Base-by-base conservation (phyloP, 2,888 invertebrate genomes). In the Ormyrus nitidulus region DNA sequence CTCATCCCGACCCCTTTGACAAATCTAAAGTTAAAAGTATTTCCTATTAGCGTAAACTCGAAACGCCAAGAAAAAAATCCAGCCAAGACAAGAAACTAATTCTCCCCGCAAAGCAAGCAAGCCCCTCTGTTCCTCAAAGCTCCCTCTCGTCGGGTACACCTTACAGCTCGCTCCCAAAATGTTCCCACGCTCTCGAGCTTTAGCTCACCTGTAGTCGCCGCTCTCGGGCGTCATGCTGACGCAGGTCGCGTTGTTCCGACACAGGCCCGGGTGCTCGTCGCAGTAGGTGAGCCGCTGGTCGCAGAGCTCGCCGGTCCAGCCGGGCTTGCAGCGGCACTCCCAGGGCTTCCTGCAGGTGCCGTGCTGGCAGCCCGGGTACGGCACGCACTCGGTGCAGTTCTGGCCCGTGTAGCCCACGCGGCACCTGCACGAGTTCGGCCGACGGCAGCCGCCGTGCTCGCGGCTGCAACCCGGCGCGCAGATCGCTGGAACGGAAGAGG, bases 241-340 rank as follows among this genome's bases (percentile, higher is more conserved):
- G 89, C 98, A 98, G 86, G 94, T 95, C 0, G 95, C 96, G 5
- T 94, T 95, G 89, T 98, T 97, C 89, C 94, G 93, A 87, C 98
- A 98, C 0, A 94, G 93, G 71, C 92, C 92, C 0, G 93, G 92
- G 88, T 97, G 94, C 81, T 95, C 94, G 78, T 95, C 95, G 91
- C 98, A 98, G 91, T 94, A 96, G 86, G 95, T 96, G 75, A 97
- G 91, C 88, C 95, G 97, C 94, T 97, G 96, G 89, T 97, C 96
- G 89, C 98, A 98, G 19, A 97, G 93, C 93, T 97, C 95, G 84
- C 98, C 98, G 68, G 97, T 96, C 96, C 96, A 97, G 71, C 97
- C 97, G 1, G 94, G 92, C 84, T 95, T 92, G 90, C 98, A 98
- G 87, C 94, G 93, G 90, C 98, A 98, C 89, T 98, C 96, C 97